Conservation (phyloP, 2,113 vertebrate species). For the Anguilla japonica region DNA sequence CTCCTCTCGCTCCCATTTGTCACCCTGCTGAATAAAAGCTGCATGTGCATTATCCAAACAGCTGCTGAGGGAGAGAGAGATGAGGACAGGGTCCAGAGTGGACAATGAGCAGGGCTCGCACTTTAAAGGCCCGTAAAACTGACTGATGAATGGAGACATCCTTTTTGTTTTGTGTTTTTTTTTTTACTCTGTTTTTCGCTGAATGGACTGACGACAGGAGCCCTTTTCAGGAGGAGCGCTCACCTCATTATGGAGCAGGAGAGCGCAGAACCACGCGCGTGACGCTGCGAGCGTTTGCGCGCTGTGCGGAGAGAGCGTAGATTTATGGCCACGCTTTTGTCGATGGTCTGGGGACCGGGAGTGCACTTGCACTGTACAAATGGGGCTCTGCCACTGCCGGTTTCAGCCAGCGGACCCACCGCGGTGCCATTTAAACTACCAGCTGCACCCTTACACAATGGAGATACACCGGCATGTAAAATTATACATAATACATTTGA, state of each 20-base stretch:
- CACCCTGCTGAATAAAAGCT: conserved; percentile 47
- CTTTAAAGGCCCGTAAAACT: conserved; percentile 61
- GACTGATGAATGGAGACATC: conserved; percentile 51
- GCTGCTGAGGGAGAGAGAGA: conserved; percentile 60
- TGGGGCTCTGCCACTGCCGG: neutral
- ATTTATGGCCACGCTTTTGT: conserved; percentile 18
- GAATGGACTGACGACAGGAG: neutral
- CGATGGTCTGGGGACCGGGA: neutral
- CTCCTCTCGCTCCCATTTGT: conserved; percentile 62
- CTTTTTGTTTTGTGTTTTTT: conserved; percentile 7
- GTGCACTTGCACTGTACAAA: neutral
- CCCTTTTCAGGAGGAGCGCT: neutral
- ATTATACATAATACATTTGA: too few relatives aligned
- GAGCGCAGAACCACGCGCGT: neutral
- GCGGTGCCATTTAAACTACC: too few relatives aligned
- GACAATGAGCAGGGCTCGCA: neutral
- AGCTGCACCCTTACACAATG: too few relatives aligned
- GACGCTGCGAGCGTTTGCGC: neutral
- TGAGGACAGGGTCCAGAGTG: neutral
- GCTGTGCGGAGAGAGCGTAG: neutral
- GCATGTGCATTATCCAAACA: conserved; percentile 57
- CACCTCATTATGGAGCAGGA: neutral
- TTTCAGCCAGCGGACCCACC: too few relatives aligned
- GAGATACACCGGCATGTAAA: too few relatives aligned
- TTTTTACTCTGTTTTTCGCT: neutral